Evolutionary conservation across 2,888 invertebrate species (phyloP).

Genomic region (Abrostola triplasia): DNA sequence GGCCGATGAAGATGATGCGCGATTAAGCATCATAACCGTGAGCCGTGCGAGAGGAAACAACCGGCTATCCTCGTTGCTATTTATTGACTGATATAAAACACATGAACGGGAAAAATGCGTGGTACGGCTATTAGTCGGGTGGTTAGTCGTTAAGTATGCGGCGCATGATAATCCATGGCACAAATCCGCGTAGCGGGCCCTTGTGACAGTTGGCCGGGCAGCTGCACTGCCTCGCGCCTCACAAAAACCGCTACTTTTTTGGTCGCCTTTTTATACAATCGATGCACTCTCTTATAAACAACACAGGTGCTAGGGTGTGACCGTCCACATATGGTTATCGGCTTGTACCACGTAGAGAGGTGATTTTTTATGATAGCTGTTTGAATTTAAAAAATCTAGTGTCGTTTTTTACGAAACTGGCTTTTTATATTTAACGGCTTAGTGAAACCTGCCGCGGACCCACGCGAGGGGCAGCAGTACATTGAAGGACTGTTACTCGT

Average conservation of each 20-base stretch:
- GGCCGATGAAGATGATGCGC: slow-evolving; percentile 5
- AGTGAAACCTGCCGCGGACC: slow-evolving; percentile 48
- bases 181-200: slow-evolving; percentile 79
- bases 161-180: slow-evolving; percentile 74
- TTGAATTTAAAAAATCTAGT: slow-evolving; percentile 66
- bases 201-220: slow-evolving; percentile 85
- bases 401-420: slow-evolving; percentile 50
- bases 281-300: slow-evolving; percentile 87
- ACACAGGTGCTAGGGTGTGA: slow-evolving; percentile 87
- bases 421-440: slow-evolving; percentile 55
- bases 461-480: slow-evolving; percentile 22
- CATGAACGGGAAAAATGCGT: slow-evolving; percentile 50
- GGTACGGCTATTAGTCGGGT: slow-evolving; percentile 68
- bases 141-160: slow-evolving; percentile 74
- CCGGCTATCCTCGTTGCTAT: slow-evolving; percentile 33
- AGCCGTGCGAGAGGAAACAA: slow-evolving; percentile 8
- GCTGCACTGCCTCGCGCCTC: slow-evolving; percentile 84
- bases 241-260: slow-evolving; percentile 87
- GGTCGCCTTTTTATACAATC: slow-evolving; percentile 82
- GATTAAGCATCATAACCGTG: slow-evolving; percentile 1
- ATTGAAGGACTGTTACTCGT: slow-evolving; percentile 27
- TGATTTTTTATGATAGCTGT: slow-evolving; percentile 74
- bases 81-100: slow-evolving; percentile 48
- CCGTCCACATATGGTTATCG: slow-evolving; percentile 86
- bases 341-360: slow-evolving; percentile 73